Evolutionary conservation across 1,140 invertebrate species (phyloP), one percentile per base, ranked within the genome.

Genomic region (Pemphigus obesinymphae): DNA sequence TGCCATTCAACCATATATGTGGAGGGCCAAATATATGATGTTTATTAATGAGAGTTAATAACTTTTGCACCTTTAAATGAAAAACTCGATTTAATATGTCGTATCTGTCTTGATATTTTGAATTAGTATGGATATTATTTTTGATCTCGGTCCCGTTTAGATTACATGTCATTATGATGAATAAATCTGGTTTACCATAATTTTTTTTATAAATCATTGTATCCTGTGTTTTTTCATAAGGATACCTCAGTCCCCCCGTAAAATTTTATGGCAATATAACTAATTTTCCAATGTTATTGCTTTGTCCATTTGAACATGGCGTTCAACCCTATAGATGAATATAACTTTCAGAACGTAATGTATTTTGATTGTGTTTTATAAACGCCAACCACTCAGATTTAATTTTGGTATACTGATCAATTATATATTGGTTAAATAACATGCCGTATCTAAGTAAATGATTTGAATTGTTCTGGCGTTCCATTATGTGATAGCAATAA

Each of bases 121-220:
- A 20, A 29, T 48, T 48, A 43, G 17, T 13, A 29, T 45, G 13
- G 13, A 75, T 17, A 53, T 75, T 75, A 45, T 20, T 48, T 82
- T 11, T 84, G n/a, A 68, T 68, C 61, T 85, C 83, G 50, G 82
- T 83, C 87, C 83, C 85, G 20, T 82, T 82, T 48, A 83, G 75
- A 78, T 84, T 84, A 53, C 83, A 84, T 37, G 78, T 84, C 58
- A 83, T 45, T 11, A 82, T 84, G 20, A 84, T 84, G 66, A 82
- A 84, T 26, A 83, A 68, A 82, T 84, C 53, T 50, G 81, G 75
- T 17, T 50, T 43, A 31, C 89, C 89, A 85, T 86, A 88, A 50
- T 85, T 82, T 10, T 84, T 72, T 13, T 88, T 87, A 83, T 86
- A 87, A 6, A 86, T 84, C 86, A 89, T 88, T 3, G 87, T 86